Evolutionary conservation across 1,140 invertebrate species (phyloP).

Genomic region (Pectinophora gossypiella): DNA sequence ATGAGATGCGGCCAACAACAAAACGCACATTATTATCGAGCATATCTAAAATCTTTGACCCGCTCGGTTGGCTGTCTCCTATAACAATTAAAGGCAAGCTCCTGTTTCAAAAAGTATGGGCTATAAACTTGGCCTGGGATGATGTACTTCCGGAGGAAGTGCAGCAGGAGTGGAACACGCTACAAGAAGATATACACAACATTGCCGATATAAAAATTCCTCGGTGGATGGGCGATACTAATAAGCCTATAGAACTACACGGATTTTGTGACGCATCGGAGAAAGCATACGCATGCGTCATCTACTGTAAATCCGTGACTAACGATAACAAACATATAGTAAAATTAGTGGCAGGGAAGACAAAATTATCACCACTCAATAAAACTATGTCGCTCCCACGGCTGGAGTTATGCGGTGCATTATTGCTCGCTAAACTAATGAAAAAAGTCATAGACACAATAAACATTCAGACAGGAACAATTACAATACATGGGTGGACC

Average conservation of each 20-base stretch:
- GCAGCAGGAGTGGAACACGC: constrained; percentile 19
- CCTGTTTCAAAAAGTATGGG: not conserved
- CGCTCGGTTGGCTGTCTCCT: not conserved
- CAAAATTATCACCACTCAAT: constrained; percentile 56
- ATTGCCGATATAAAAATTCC: no score
- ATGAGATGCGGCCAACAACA: no score
- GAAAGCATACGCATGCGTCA: constrained; percentile 22
- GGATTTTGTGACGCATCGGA: constrained; percentile 20
- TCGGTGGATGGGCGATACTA: no score
- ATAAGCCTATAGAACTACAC: constrained; percentile 2
- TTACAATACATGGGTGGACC: constrained; percentile 17
- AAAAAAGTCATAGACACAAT: constrained; percentile 14
- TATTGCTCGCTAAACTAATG: constrained; percentile 34
- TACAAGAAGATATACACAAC: not conserved
- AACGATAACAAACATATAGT: no score
- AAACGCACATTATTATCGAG: no score
- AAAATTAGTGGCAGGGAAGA: constrained; percentile 35
- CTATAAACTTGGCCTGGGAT: constrained; percentile 27
- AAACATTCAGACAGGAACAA: constrained; percentile 5
- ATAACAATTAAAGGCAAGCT: not conserved
- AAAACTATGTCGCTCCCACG: constrained; percentile 42
- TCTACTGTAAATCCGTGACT: constrained; percentile 24
- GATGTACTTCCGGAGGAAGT: constrained; percentile 30
- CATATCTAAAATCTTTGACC: not conserved
- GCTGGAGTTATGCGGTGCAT: constrained; percentile 61